Evolutionary conservation across 2,797 vertebrate species (phyloP).

Genomic region (Coranthus polyacanthus): DNA sequence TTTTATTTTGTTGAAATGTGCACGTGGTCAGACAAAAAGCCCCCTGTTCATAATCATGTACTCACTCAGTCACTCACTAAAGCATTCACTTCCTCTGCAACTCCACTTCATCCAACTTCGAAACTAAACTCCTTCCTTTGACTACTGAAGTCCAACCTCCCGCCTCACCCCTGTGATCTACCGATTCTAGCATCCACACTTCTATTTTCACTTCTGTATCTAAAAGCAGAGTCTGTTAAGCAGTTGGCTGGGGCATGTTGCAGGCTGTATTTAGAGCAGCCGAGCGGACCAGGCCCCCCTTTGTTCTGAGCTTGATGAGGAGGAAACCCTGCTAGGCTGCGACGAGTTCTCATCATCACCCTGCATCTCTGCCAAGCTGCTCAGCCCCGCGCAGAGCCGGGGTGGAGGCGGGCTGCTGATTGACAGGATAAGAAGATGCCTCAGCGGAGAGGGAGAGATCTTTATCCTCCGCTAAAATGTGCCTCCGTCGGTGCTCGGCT

Average conservation of each 20-base stretch:
- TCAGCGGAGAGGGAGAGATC: slow-evolving; percentile 63
- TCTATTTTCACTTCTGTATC: slow-evolving; percentile 34
- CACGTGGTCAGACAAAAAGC: too few species aligned
- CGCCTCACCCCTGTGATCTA: slow-evolving; percentile 12
- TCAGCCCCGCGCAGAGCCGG: slow-evolving; percentile 52
- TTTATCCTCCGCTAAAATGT: slow-evolving; percentile 57
- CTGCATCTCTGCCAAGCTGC: slow-evolving; percentile 77
- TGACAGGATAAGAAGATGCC: slow-evolving; percentile 77
- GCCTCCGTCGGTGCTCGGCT: slow-evolving; percentile 33
- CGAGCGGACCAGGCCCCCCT: slow-evolving; percentile 62
- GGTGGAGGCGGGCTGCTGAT: slow-evolving; percentile 69
- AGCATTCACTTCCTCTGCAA: neutral
- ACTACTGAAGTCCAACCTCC: slow-evolving; percentile 13
- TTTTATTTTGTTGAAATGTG: too few species aligned
- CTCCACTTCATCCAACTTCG: neutral
- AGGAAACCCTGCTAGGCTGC: slow-evolving; percentile 77
- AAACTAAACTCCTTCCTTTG: slow-evolving; percentile 24
- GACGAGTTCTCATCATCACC: slow-evolving; percentile 77
- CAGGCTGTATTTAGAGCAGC: slow-evolving; percentile 77
- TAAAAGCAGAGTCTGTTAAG: slow-evolving; percentile 46
- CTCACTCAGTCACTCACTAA: too few species aligned
- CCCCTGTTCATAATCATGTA: too few species aligned
- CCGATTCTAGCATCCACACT: slow-evolving; percentile 28
- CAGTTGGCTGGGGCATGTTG: slow-evolving; percentile 63
- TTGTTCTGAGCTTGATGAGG: slow-evolving; percentile 80